Base-by-base conservation (phyloP, 2,797 vertebrate species). In the Merluccius polli region DNA sequence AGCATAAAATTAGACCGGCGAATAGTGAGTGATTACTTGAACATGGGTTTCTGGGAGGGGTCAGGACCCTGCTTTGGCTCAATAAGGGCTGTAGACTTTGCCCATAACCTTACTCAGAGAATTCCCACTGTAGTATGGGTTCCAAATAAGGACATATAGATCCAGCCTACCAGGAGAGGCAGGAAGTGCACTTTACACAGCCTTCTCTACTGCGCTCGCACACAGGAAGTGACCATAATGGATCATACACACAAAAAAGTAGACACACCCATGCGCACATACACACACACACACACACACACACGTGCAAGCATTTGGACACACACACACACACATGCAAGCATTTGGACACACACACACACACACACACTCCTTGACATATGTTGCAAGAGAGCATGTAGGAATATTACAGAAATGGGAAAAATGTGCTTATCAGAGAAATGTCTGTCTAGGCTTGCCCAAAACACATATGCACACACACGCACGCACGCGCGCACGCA, bases 91-190 rank as follows among this genome's bases (percentile, higher is more conserved):
- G 82, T 21, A 77, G 84, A 79, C 85, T 81, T 87, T 83, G 79
- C 73, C 79, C 82, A 84, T 83, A 84, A 84, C 90, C 81, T 82
- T 87, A 86, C 86, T 84, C 73, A 71, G 76, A 83, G 85, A 87
- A 86, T 88, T 87, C 87, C 76, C 75, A 73, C 83, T 84, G 81
- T 85, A 81, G 74, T 79, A 72, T 83, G 82, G 81, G 87, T 85
- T 89, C 92, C 91, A 88, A 92, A 92, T 92, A 94, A 88, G 92
- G 92, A 82, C 87, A 91, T 90, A 85, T 85, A 83, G 81, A 87
- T 82, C 82, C 32, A 21, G 82, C 79, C 79, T 76, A 75, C 84
- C 74, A 78, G 79, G 76, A 74, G 65, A 75, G 77, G 86, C 79
- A 86, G 89, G 87, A 92, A 87, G 81, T 80, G 38, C 41, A 70